Base-by-base conservation (phyloP, 2,113 vertebrate species). In the Bambusicola thoracicus region DNA sequence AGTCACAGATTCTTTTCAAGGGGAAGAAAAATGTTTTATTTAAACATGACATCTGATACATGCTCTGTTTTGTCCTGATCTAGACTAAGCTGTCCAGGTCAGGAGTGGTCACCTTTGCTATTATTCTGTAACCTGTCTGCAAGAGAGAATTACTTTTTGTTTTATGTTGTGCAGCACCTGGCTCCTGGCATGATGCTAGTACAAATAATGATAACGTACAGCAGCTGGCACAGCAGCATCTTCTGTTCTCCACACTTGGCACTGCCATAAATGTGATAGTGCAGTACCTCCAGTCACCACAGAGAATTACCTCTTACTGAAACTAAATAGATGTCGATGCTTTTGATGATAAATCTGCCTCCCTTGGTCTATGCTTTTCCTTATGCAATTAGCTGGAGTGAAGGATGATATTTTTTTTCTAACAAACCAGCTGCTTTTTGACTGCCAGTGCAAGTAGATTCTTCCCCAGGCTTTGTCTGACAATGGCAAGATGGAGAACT, bases 201-300 rank as follows among this genome's bases (percentile, higher is more conserved):
- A 92, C 95, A 96, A 96, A 96, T 96, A 96, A 96, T 89, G 95
- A 93, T 96, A 96, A 96, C 72, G 62, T 94, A 81, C 89, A 82
- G 66, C 48, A 65, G 74, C 74, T 93, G 81, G 94, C 94, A 86
- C 66, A 84, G 83, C 55, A 92, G 18, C 70, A 67, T 63, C 87
- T 87, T 76, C 46, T 63, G 30, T 43, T 96, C 62, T 92, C 73
- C 65, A 69, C 48, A 88, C 25, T 46, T 81, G 93, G 85, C 85
- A 84, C 53, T 62, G 73, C 92, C 87, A 81, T 96, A 95, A 96
- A 94, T 70, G 91, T 91, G 92, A 65, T 66, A 79, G 69, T 58
- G 78, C 56, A 82, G 67, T 91, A 85, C 75, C 61, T 90, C 61
- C 56, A 96, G 87, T 87, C 74, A 81, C 32, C 77, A 68, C 0